phyloP scores from a whole-genome alignment of 2,888 invertebrate genomes.

The Rotaria sp. region DNA sequence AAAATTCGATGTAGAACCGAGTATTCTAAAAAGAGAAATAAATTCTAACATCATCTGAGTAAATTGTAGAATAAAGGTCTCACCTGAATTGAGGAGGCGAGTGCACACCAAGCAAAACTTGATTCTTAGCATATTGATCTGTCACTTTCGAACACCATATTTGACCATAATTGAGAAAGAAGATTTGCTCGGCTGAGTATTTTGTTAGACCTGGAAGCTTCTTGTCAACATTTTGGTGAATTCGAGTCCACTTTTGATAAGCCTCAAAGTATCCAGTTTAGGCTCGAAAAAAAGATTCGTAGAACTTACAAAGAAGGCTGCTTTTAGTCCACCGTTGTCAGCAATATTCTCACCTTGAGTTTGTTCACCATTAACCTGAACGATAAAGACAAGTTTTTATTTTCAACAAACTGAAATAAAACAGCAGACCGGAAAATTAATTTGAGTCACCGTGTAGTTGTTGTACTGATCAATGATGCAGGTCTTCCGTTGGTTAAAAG shows the following conservation, averaged over 20 bases:
- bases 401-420: no score
- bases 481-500: constrained; percentile 76
- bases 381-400: no score
- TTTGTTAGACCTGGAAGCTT: constrained; percentile 30
- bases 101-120: constrained; percentile 8
- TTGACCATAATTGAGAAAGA: constrained; percentile 61
- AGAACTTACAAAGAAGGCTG: constrained; percentile 69
- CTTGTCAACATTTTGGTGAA: constrained; percentile 10
- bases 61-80: no score
- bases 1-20: constrained; percentile 36
- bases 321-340: constrained; percentile 84
- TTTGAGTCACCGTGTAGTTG: constrained; percentile 66
- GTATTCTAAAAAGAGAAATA: background rate
- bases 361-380: constrained; percentile 69
- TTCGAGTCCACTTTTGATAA: constrained; percentile 42
- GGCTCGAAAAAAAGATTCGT: background rate
- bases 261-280: constrained; percentile 37
- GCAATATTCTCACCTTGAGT: constrained; percentile 90
- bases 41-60: no score
- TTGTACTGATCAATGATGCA: constrained; percentile 85
- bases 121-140: constrained; percentile 16
- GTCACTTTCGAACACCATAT: constrained; percentile 41
- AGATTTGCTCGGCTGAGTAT: constrained; percentile 53
- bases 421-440: constrained; percentile 43
- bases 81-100: constrained; percentile 32